Conservation (phyloP, 2,797 vertebrate species). For the Sebastes ruberrimus region DNA sequence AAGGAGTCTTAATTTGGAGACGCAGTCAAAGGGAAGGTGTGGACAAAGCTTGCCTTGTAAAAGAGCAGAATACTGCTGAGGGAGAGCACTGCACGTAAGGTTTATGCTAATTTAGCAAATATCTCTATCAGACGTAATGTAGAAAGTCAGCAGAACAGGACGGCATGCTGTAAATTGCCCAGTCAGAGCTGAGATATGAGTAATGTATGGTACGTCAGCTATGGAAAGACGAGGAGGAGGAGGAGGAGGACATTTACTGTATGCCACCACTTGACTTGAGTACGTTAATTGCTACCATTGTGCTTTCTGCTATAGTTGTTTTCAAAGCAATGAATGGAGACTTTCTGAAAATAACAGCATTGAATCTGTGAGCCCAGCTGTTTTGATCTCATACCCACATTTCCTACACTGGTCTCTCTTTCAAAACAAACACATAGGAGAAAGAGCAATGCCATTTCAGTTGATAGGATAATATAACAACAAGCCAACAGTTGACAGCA, state of each 20-base stretch:
- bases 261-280: neutral
- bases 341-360: neutral
- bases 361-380: neutral
- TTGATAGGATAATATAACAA: neutral
- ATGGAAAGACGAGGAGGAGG: neutral
- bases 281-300: neutral
- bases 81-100: neutral
- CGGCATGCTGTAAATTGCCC: conserved; percentile 14
- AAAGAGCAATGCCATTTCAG: neutral
- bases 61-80: conserved; percentile 41
- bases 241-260: neutral
- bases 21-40: conserved; percentile 8
- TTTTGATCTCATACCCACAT: neutral
- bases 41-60: conserved; percentile 43
- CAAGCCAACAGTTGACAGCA: neutral
- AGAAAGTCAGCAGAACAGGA: conserved; percentile 53
- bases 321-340: neutral
- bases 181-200: conserved; percentile 39
- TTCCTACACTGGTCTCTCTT: neutral
- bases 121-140: conserved; percentile 39
- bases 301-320: neutral
- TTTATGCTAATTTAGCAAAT: conserved; percentile 63
- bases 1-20: conserved; percentile 8
- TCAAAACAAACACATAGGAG: neutral
- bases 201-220: conserved; percentile 30